A percentile compares a stretch with the other conserved stretches of the same genome.
phyloP scores from a whole-genome alignment of 1,140 invertebrate species.

The Centruroides sculpturatus region DNA sequence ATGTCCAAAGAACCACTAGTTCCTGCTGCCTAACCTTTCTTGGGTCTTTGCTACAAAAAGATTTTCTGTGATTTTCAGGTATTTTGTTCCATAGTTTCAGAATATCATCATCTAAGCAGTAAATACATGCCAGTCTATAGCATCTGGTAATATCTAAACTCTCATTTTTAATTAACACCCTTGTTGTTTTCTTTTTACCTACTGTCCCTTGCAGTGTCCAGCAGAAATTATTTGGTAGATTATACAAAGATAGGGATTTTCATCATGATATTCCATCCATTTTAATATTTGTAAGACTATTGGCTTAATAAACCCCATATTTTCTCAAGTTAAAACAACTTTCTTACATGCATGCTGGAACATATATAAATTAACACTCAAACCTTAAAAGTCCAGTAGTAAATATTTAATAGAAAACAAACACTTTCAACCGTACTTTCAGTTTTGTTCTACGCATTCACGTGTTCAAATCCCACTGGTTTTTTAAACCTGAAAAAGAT shows the following conservation, averaged over 20 bases:
- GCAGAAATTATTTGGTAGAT: neutral
- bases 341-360: no score
- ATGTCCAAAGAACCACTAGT: neutral
- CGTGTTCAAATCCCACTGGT: no score
- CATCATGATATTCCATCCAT: neutral
- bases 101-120: neutral
- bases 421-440: no score
- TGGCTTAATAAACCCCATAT: no score
- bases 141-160: neutral
- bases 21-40: neutral
- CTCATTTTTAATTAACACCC: neutral
- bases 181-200: neutral
- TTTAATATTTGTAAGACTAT: neutral
- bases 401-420: no score
- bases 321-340: no score
- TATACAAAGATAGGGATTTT: neutral
- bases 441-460: no score
- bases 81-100: no score
- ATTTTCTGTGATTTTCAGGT: neutral
- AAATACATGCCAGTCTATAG: neutral
- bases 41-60: no score
- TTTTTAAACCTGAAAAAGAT: no score
- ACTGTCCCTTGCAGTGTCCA: constrained; percentile 1
- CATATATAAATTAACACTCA: no score
- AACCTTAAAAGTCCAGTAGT: no score